Evolutionary conservation across 2,113 vertebrate genomes (phyloP), one percentile per base, ranked within the genome.

Genomic region (Ptychochromis oligacanthus): DNA sequence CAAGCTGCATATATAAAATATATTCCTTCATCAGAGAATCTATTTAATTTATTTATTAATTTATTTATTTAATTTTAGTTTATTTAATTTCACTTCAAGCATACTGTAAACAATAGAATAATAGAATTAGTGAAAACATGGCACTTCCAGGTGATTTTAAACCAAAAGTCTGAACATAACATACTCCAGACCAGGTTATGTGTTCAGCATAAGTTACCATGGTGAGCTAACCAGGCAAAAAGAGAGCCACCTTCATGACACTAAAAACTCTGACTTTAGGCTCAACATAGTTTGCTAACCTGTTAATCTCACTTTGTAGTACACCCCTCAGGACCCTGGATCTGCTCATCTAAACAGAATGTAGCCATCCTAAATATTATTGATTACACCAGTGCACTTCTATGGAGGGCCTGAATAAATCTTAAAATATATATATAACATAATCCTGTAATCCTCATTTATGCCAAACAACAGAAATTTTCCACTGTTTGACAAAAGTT

Each of bases 261-360:
- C n/a, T 20, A 36, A 5, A 43, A 65, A 65, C 40, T 3, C 40
- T 13, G 36, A 43, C 0, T 40, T 10, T 2, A 43, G 62, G n/a
- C 36, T 65, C 36, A 13, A 11, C 40, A 43, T 43, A 43, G 11
- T 3, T 40, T 3, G 2, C 40, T 43, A 0, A 24, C 3, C 4
- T 36, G 40, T 43, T 65, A 24, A 65, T 65, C 38, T 65, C 8
- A 8, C 9, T 38, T 38, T 36, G 36, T 36, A 7, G 36, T n/a
- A n/a, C 36, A 36, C 36, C 36, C 7, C 36, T 36, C 4, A 36
- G 7, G 36, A 36, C 36, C 36, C 36, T 36, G 36, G 6, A 36
- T 36, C 8, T 36, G 5, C 5, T 36, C 5, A n/a, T n/a, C n/a
- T n/a, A n/a, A n/a, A n/a, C n/a, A n/a, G n/a, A n/a, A n/a, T n/a